phyloP scores from a whole-genome alignment of 2,888 invertebrate genomes.

The Leptarthrus brevirostris region DNA sequence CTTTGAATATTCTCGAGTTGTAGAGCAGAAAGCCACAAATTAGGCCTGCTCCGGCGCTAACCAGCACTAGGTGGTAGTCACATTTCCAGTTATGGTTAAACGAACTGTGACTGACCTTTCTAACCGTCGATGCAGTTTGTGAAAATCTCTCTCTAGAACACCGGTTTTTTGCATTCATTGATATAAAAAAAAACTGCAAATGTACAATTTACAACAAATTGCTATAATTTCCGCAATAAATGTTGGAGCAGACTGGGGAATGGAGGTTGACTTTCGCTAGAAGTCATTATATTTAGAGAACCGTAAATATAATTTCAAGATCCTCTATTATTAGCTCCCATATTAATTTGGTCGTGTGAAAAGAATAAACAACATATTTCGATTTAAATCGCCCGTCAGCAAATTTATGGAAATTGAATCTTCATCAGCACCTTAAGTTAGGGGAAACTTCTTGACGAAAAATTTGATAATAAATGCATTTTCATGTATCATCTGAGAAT shows the following conservation, averaged over 20 bases:
- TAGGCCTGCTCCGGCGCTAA: constrained; percentile 1
- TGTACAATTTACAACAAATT: constrained; percentile 5
- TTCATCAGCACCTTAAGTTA: too few relatives aligned
- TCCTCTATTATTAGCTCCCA: constrained; percentile 20
- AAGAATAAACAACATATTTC: too few relatives aligned
- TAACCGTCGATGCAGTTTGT: constrained; percentile 5
- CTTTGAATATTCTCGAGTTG: too few relatives aligned
- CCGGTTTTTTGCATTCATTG: constrained; percentile 14
- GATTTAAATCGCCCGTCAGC: too few relatives aligned
- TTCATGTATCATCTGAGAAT: too few relatives aligned
- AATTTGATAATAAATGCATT: too few relatives aligned
- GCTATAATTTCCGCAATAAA: not conserved
- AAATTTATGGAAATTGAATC: too few relatives aligned
- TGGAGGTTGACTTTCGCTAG: constrained; percentile 8
- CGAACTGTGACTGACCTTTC: constrained; percentile 43
- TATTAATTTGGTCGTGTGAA: not conserved
- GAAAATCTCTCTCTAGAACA: constrained; percentile 32
- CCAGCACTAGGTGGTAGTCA: too few relatives aligned
- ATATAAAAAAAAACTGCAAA: not conserved
- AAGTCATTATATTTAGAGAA: constrained; percentile 3
- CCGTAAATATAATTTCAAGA: constrained; percentile 28
- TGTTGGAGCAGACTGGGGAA: not conserved
- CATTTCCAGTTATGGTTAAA: constrained; percentile 45
- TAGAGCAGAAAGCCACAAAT: too few relatives aligned
- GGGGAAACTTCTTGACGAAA: too few relatives aligned